Evolutionary conservation across 1,140 invertebrate species (phyloP), one percentile per base, ranked within the genome.

Genomic region (Geopemphigus sp.): DNA sequence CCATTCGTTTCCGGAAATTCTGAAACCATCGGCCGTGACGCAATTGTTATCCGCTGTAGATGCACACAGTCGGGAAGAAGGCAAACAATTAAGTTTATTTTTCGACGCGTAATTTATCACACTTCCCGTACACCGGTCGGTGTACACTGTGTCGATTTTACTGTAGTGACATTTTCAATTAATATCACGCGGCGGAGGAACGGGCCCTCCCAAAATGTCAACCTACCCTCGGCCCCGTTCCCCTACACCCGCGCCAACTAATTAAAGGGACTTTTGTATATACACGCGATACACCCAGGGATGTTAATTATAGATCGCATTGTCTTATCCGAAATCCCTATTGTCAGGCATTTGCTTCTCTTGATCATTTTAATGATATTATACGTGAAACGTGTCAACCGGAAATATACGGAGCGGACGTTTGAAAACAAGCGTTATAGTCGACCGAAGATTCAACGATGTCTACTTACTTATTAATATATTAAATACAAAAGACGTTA

Each of bases 231-330:
- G 3, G 32, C 32, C n/a, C n/a, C n/a, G n/a, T n/a, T n/a, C n/a
- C n/a, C n/a, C n/a, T n/a, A n/a, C n/a, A n/a, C n/a, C n/a, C 32
- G 39, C 26, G 57, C 24, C 57, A 54, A 29, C 74, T 61, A 63
- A 78, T 78, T 78, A 78, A 78, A 78, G 39, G 56, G 56, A 78
- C 74, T 78, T 76, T 78, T 78, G 74, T 78, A 29, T 50, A 54
- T 61, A 17, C 32, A 56, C 53, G 14, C 39, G 26, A 57, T 10
- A n/a, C 72, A 59, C 72, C 57, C 57, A 22, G 19, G 54, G 39
- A 11, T 78, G 74, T 61, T 78, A 78, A 78, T 78, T 78, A 78
- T 78, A 61, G 57, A 78, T 59, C 32, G 56, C 57, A 63, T 63
- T 50, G 57, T 78, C 22, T 53, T 72, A 54, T 53, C 68, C 17